Percentiles rank a stretch among this genome's conserved stretches.
Evolutionary conservation across 2,888 invertebrate species (phyloP).

Genomic region (Agrotis clavis): DNA sequence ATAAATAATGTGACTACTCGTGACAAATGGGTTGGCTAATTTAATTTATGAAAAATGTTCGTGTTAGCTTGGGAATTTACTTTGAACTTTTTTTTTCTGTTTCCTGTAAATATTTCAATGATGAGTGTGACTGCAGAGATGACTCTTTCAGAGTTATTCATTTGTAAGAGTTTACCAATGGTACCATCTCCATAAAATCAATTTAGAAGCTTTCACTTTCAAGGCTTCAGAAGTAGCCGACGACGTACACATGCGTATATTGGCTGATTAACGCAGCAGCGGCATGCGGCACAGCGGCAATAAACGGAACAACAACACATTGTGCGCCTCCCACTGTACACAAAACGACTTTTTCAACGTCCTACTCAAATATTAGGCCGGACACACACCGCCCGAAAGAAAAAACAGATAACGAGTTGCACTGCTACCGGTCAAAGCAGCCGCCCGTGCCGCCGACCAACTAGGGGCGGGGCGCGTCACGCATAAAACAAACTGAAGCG

Average conservation of each 20-base stretch:
- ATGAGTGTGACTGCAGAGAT: neutral
- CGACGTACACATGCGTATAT: slow-evolving; percentile 51
- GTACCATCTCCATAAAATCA: slow-evolving; percentile 10
- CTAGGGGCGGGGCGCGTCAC: slow-evolving; percentile 89
- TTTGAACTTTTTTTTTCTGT: neutral
- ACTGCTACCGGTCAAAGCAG: slow-evolving; percentile 88
- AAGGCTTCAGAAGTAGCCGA: slow-evolving; percentile 44
- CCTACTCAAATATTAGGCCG: slow-evolving; percentile 89
- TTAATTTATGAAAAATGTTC: slow-evolving; percentile 39
- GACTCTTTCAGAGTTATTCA: neutral
- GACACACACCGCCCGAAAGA: slow-evolving; percentile 83
- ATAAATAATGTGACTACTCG: slow-evolving; percentile 51
- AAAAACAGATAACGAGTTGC: slow-evolving; percentile 88
- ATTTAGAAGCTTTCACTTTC: slow-evolving; percentile 2
- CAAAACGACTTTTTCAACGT: slow-evolving; percentile 84
- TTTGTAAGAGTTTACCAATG: neutral
- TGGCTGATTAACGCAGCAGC: slow-evolving; percentile 57
- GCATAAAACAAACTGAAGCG: slow-evolving; percentile 89
- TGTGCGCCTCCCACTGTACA: slow-evolving; percentile 82
- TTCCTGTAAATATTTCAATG: neutral
- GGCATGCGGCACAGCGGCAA: slow-evolving; percentile 70
- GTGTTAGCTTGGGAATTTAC: neutral
- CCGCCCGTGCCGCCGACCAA: slow-evolving; percentile 81
- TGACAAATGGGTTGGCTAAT: slow-evolving; percentile 45
- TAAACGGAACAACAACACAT: slow-evolving; percentile 77